Percentiles rank a stretch among this genome's conserved stretches.
phyloP scores from a whole-genome alignment of 2,888 invertebrate species.

The Luffia ferchaultella region DNA sequence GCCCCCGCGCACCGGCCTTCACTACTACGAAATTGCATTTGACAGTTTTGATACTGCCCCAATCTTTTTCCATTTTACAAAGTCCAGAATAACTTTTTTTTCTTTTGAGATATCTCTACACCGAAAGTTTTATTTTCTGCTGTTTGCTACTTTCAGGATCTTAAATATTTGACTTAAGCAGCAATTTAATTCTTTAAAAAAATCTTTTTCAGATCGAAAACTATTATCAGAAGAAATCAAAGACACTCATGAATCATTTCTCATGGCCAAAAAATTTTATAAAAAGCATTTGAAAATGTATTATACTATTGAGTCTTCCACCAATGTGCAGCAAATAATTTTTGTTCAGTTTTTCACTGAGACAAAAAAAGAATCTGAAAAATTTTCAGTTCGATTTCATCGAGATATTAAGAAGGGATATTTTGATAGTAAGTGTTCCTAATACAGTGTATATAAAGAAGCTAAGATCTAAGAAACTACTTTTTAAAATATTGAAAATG shows the following conservation, averaged over 20 bases:
- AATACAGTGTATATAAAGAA: too few relatives aligned
- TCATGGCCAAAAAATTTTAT: slow-evolving; percentile 53
- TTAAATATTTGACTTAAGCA: too few relatives aligned
- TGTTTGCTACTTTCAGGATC: too few relatives aligned
- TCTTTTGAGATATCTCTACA: too few relatives aligned
- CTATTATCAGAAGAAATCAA: slow-evolving; percentile 46
- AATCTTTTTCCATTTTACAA: too few relatives aligned
- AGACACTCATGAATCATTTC: slow-evolving; percentile 53
- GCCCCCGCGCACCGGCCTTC: too few relatives aligned
- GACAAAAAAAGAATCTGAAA: slow-evolving; percentile 42
- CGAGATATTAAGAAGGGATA: slow-evolving; percentile 26
- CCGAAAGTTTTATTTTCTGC: not conserved
- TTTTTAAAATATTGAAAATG: too few relatives aligned
- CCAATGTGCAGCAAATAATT: slow-evolving; percentile 29
- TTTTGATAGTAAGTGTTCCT: slow-evolving; percentile 3
- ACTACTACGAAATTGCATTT: too few relatives aligned
- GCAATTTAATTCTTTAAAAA: not conserved
- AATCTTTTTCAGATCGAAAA: slow-evolving; percentile 38
- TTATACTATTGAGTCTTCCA: slow-evolving; percentile 38
- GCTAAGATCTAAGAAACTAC: too few relatives aligned
- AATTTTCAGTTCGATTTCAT: slow-evolving; percentile 34
- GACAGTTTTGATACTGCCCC: too few relatives aligned
- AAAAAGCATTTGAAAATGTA: slow-evolving; percentile 51
- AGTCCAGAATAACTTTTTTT: too few relatives aligned
- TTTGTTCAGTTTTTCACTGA: slow-evolving; percentile 53